Conservation (phyloP, 2,797 vertebrate genomes). For the Rhynchotus rufescens region DNA sequence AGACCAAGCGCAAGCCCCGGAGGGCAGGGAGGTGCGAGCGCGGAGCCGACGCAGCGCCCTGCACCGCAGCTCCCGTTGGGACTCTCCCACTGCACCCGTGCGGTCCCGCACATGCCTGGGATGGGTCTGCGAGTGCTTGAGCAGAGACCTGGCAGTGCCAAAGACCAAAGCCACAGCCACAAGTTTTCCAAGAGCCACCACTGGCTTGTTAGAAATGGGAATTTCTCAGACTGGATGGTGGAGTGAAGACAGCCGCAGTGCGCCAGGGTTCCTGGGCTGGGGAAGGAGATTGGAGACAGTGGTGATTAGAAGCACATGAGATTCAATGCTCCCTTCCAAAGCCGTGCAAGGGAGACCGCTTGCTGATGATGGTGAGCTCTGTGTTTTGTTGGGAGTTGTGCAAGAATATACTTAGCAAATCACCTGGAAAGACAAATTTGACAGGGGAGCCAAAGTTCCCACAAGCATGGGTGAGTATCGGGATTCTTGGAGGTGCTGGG, state of each 20-base stretch:
- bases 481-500: conserved; percentile 36
- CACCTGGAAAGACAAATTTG: conserved; percentile 13
- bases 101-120: neutral
- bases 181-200: neutral
- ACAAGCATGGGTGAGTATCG: neutral
- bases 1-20: neutral
- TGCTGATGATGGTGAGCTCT: conserved; percentile 43
- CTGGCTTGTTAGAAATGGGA: neutral
- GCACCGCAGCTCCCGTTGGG: too few species aligned
- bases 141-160: neutral
- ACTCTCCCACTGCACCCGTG: neutral
- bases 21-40: too few species aligned
- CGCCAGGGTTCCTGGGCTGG: conserved; percentile 55
- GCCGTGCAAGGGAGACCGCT: conserved; percentile 61
- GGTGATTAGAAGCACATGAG: conserved; percentile 67
- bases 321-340: conserved; percentile 39
- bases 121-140: neutral
- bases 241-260: conserved; percentile 1
- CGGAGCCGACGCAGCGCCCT: too few species aligned
- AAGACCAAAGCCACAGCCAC: neutral
- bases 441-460: neutral
- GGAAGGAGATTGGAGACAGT: conserved; percentile 29
- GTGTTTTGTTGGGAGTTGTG: conserved; percentile 39
- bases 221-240: neutral
- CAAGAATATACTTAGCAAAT: conserved; percentile 57